Evolutionary conservation across 2,113 vertebrate genomes (phyloP), one percentile per base, ranked within the genome.

Genomic region (Mungos mungo): DNA sequence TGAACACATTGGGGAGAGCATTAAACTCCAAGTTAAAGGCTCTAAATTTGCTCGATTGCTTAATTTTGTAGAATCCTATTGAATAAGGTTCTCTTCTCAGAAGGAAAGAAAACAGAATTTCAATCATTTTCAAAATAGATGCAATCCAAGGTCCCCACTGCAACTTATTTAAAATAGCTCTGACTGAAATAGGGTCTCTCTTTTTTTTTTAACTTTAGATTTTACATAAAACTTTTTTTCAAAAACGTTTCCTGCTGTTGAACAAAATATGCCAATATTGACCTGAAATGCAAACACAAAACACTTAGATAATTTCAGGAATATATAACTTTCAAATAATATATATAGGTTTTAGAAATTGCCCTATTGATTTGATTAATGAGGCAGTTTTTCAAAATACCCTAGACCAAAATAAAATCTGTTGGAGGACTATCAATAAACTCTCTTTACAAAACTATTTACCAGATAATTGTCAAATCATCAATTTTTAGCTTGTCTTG

Each of bases 271-370:
- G 4, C 13, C 41, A 38, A 12, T 41, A 23, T 41, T 52, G 25
- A 88, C 27, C 47, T 80, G 18, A 97, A 94, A 88, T 63, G 21
- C 2, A 90, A 93, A 93, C 94, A 31, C 21, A 76, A 96, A 92
- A 41, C 27, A 66, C 35, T 92, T 23, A 82, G 77, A 41, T 25
- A 69, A 86, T 74, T 90, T 94, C 33, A 63, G 16, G 27, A 63
- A 45, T 85, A 66, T 41, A 4, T 88, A 45, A 8, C 10, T 88
- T 95, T 84, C 16, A 23, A 65, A 92, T 83, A 52, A 0, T 54
- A 52, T 35, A 52, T 35, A 27, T 35, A 68, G 9, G 21, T 33
- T 97, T 97, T 65, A 87, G 18, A 91, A 92, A 72, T 60, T 38
- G 87, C 10, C 29, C 1, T 0, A 65, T 23, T 57, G 35, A 76